Base-by-base conservation (phyloP, 2,113 vertebrate genomes). In the Corvus moneduloides region DNA sequence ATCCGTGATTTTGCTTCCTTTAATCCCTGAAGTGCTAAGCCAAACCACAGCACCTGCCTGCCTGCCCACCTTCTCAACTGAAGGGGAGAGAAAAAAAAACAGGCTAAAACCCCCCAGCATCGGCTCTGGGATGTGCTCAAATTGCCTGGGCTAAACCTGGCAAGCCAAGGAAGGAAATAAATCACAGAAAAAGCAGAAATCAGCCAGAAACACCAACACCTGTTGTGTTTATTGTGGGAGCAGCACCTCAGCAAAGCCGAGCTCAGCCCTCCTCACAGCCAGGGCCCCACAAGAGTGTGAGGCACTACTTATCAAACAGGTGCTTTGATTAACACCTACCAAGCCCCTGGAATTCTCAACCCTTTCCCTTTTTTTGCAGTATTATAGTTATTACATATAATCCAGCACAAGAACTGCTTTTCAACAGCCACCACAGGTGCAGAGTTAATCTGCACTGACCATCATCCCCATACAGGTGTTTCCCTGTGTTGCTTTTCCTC, bases 111-210 rank as follows among this genome's bases (percentile, higher is more conserved):
- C 3, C 8, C 26, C 24, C 49, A 67, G 44, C 27, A 14, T 1
- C 0, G 0, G 7, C 76, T 80, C 49, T 54, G 37, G 55, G 41
- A 13, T 0, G 0, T 8, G 49, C 82, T 89, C 32, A 54, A 59
- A 72, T 32, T 44, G 46, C 71, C 62, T 26, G 11, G 26, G 49
- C 37, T 73, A 59, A 85, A 69, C 43, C 46, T 37, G 55, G 54
- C 72, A 58, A 48, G 49, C 35, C 43, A 30, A 76, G 22, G 62
- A 68, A 81, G 74, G 85, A 90, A 92, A 74, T 9, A 48, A 88
- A 66, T 43, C 11, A 55, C 27, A 32, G 48, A 62, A 68, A 13
- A 15, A 27, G 33, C 67, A 87, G 48, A 17, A 75, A 81, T 24
- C 35, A 49, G 16, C 26, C 66, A 56, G 37, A 39, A 94, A 87